Conservation (phyloP, 2,888 invertebrate genomes). For the Cylindroiulus punctatus region DNA sequence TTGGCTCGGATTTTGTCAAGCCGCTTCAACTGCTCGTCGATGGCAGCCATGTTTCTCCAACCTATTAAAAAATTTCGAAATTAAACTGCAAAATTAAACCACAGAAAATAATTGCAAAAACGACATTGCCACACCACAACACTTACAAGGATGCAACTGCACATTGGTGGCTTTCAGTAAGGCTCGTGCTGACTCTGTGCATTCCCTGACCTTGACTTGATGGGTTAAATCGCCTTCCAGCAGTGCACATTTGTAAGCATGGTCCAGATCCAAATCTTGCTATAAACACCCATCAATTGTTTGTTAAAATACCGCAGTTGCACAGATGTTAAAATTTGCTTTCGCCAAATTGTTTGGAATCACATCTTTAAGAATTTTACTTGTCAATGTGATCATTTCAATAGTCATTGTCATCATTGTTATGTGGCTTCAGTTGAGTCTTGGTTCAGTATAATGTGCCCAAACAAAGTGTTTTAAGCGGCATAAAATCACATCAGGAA, state of each 20-base stretch:
- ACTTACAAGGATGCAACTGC: constrained; percentile 65
- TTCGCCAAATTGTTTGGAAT: too few species aligned
- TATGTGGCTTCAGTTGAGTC: too few species aligned
- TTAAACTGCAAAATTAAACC: too few species aligned
- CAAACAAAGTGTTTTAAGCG: too few species aligned
- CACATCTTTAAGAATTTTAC: too few species aligned
- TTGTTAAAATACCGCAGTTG: too few species aligned
- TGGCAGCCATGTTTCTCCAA: constrained; percentile 73
- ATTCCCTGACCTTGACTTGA: constrained; percentile 67
- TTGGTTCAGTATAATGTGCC: too few species aligned
- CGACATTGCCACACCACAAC: neutral
- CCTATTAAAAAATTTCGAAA: constrained; percentile 61
- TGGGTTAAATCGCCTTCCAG: constrained; percentile 79
- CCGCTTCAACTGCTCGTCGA: constrained; percentile 81
- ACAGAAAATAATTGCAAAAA: neutral
- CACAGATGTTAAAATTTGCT: too few species aligned
- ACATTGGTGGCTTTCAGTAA: constrained; percentile 78
- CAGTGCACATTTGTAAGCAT: constrained; percentile 74
- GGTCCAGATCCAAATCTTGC: constrained; percentile 77
- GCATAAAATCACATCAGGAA: too few species aligned
- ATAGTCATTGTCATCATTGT: too few species aligned
- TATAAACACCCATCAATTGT: too few species aligned
- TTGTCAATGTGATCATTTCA: too few species aligned
- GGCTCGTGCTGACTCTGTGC: constrained; percentile 77
- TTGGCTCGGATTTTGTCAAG: constrained; percentile 81